Percentiles rank a stretch among this genome's conserved stretches.
Evolutionary conservation across 2,888 invertebrate genomes (phyloP).

Genomic region (Microchrysa polita): DNA sequence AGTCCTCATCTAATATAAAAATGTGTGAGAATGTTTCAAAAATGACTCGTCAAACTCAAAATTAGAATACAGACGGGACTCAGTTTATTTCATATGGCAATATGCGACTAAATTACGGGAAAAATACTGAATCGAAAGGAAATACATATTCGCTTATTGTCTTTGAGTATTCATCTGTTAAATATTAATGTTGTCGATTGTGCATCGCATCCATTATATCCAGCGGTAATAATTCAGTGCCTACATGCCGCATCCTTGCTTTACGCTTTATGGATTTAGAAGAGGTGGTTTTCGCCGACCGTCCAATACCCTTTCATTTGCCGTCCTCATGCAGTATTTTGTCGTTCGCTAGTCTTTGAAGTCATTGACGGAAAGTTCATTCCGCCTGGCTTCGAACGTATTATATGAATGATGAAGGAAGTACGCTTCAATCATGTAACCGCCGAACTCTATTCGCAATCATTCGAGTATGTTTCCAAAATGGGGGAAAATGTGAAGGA

Average conservation of each 20-base stretch:
- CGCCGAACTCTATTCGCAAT: background rate
- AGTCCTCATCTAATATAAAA: no score
- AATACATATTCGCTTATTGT: slow-evolving; percentile 45
- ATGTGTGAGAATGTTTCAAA: no score
- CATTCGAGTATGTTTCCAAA: background rate
- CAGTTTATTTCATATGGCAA: no score
- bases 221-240: slow-evolving; percentile 3
- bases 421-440: background rate
- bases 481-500: no score
- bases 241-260: background rate
- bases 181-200: slow-evolving; percentile 50
- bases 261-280: slow-evolving; percentile 13
- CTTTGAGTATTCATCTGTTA: slow-evolving; percentile 51
- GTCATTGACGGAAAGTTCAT: slow-evolving; percentile 1
- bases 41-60: no score
- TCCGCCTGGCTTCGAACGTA: slow-evolving; percentile 1
- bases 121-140: background rate
- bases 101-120: no score
- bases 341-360: no score
- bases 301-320: no score
- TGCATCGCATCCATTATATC: slow-evolving; percentile 2
- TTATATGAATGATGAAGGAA: slow-evolving; percentile 24
- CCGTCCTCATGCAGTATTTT: no score
- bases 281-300: background rate
- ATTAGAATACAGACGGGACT: no score